phyloP scores from a whole-genome alignment of 2,888 invertebrate species.

The Nephrotoma appendiculata region DNA sequence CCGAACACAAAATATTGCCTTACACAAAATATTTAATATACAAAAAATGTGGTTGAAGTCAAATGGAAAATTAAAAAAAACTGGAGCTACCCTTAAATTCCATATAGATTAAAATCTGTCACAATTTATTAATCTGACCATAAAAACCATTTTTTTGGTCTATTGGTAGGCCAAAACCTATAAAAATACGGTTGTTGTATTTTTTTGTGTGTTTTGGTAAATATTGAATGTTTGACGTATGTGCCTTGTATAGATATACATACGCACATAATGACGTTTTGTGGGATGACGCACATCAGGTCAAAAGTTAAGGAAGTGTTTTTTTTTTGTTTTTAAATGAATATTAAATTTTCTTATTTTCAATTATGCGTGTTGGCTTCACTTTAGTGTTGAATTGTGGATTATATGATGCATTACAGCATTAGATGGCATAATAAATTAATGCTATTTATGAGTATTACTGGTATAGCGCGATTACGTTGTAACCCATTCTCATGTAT shows the following conservation, averaged over 20 bases:
- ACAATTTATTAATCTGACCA: not conserved
- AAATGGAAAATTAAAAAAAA: not conserved
- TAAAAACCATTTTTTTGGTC: not conserved
- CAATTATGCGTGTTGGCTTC: too few relatives aligned
- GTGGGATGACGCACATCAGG: not conserved
- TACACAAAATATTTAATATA: not conserved
- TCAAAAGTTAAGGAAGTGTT: not conserved
- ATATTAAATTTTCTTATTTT: too few relatives aligned
- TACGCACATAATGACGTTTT: not conserved
- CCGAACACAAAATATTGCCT: not conserved
- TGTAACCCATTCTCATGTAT: too few relatives aligned
- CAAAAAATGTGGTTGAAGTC: not conserved
- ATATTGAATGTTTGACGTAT: not conserved
- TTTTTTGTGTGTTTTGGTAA: not conserved
- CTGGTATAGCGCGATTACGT: too few relatives aligned
- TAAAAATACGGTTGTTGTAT: too few relatives aligned
- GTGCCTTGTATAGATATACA: not conserved
- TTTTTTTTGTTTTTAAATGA: not conserved
- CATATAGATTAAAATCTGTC: not conserved
- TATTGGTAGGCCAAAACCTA: not conserved
- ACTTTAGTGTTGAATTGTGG: too few relatives aligned
- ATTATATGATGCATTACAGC: too few relatives aligned
- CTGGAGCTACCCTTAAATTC: not conserved
- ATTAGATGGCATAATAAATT: too few relatives aligned
- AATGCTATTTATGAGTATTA: too few relatives aligned